These are phyloP conservation scores for Akabosia matsudoensis DNA, from an alignment of 1,140 invertebrate species.

Conservation along the genomic window DNA sequence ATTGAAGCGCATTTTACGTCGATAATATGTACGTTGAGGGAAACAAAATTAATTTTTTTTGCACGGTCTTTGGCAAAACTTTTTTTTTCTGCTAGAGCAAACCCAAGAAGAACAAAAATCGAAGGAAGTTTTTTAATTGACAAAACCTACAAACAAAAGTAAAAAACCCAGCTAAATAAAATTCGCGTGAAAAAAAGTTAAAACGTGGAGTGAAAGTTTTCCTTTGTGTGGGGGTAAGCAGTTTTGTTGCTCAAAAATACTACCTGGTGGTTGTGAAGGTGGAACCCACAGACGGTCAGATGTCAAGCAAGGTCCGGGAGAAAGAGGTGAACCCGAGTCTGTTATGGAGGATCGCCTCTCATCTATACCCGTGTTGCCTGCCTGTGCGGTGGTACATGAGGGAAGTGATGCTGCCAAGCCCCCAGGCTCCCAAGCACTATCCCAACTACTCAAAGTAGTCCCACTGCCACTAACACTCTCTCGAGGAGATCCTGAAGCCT, in stretches of 20 bases:
- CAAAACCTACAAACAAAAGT: too few relatives aligned
- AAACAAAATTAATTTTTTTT: too few relatives aligned
- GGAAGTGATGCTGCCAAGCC: constrained; percentile 44
- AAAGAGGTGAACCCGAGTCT: constrained; percentile 28
- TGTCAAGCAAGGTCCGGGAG: constrained; percentile 41
- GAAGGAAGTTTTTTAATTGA: too few relatives aligned
- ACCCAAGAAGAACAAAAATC: too few relatives aligned
- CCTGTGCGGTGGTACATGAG: constrained; percentile 34
- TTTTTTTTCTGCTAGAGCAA: too few relatives aligned
- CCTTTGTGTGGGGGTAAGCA: neutral
- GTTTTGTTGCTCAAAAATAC: neutral
- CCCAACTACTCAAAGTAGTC: constrained; percentile 46
- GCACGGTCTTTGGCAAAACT: too few relatives aligned
- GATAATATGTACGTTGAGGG: too few relatives aligned
- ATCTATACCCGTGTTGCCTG: constrained; percentile 24
- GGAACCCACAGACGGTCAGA: constrained; percentile 42
- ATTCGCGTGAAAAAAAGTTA: neutral
- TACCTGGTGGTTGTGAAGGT: constrained; percentile 41
- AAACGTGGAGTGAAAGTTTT: too few relatives aligned
- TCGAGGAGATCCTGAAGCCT: constrained; percentile 44
- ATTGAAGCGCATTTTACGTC: neutral
- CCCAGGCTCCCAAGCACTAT: constrained; percentile 43
- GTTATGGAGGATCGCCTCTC: constrained; percentile 37
- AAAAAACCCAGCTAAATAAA: too few relatives aligned
- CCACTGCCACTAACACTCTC: constrained; percentile 44